Evolutionary conservation across 2,113 vertebrate genomes (phyloP), one percentile per base, ranked within the genome.

Genomic region (Anoura caudifer): DNA sequence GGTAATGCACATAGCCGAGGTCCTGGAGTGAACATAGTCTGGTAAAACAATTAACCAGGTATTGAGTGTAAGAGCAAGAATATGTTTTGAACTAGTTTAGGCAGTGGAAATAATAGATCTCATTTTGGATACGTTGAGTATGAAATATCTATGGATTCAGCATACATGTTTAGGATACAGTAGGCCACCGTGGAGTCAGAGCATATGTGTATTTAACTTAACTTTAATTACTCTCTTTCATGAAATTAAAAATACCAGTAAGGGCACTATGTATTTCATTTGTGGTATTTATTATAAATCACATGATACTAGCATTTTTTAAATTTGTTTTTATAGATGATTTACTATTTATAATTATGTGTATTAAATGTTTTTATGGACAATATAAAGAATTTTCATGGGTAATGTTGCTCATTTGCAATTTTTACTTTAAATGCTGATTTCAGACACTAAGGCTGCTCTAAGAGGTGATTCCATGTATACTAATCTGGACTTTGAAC

Each of bases 181-280:
- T 52, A 89, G 50, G 43, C 83, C 9, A 87, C n/a, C 59, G 19
- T 79, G 3, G 61, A 83, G 13, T 61, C 73, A 86, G 36, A 79
- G 24, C 5, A 24, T 91, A 41, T 41, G 10, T 72, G 17, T n/a
- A 45, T 92, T 90, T 77, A 88, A 87, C 22, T 90, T 77, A 89
- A 83, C 28, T 83, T 56, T 61, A 31, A 50, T 33, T 90, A 31
- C n/a, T 70, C 69, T 94, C 47, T 95, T 85, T 96, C 19, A 43
- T 88, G 63, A 91, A 88, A 28, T 76, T 67, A 80, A 77, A 96
- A 87, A 75, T 87, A n/a, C n/a, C 75, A 85, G 26, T 45, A 67
- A 96, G 24, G 2, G 12, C 19, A 67, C 47, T 59, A 5, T 67
- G 3, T 76, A 77, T 92, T 89, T 89, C 63, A 59, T 82, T 84